Conservation (phyloP, 2,113 vertebrate genomes). For the Myotis lucifugus region DNA sequence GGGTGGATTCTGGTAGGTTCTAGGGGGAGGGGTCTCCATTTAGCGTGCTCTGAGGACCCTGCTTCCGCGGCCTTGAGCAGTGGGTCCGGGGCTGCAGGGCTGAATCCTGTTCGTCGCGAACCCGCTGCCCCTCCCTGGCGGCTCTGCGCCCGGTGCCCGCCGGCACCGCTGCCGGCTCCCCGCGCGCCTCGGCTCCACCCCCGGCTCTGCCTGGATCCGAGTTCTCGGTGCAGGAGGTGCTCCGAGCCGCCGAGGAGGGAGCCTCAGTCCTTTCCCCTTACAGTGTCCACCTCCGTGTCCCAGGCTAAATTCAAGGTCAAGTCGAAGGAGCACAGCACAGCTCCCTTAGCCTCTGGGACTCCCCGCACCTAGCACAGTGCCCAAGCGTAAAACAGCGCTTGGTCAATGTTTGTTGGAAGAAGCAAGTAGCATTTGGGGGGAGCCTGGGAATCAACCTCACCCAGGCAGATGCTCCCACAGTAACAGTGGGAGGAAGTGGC, state of each 20-base stretch:
- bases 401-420: background rate
- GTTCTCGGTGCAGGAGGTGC: background rate
- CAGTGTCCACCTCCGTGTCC: background rate
- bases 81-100: background rate
- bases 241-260: background rate
- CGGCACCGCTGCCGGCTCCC: background rate
- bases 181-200: slow-evolving; percentile 30
- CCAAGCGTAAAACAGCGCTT: background rate
- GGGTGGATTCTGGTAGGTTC: background rate
- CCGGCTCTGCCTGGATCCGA: background rate
- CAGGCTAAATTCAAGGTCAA: slow-evolving; percentile 55
- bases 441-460: background rate
- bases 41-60: background rate
- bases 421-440: background rate
- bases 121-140: background rate
- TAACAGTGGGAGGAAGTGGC: background rate
- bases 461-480: background rate
- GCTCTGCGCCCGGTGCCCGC: background rate
- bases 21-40: background rate
- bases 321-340: background rate
- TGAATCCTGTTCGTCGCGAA: background rate
- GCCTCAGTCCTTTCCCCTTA: background rate
- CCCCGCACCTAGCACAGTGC: background rate
- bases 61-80: background rate
- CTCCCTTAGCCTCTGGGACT: background rate